Conservation (phyloP, 2,113 vertebrate species). For the Mobula hypostoma region DNA sequence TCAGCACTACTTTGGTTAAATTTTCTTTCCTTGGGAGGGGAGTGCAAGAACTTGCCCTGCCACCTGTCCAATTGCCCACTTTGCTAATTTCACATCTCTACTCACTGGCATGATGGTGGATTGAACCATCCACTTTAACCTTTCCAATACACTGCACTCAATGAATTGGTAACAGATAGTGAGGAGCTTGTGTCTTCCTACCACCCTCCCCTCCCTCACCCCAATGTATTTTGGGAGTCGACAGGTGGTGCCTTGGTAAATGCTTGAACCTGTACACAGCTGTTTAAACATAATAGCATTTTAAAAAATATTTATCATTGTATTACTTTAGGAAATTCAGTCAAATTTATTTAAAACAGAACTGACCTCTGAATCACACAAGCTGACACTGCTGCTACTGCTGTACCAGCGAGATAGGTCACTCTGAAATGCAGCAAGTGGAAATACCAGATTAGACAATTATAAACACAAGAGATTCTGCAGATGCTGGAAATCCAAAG, state of each 20-base stretch:
- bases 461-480: too few species aligned
- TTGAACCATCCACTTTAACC: background rate
- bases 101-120: background rate
- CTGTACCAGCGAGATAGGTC: background rate
- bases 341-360: background rate
- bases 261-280: background rate
- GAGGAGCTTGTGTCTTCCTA: background rate
- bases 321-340: background rate
- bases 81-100: background rate
- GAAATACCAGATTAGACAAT: background rate
- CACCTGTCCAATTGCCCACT: background rate
- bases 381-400: background rate
- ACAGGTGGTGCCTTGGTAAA: background rate
- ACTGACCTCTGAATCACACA: conserved; percentile 16
- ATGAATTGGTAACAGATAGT: too few species aligned
- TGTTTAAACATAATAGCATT: background rate
- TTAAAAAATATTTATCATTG: too few species aligned
- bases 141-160: too few species aligned
- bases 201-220: background rate
- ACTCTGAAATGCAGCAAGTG: background rate
- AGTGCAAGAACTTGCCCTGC: too few species aligned
- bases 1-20: background rate
- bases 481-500: too few species aligned
- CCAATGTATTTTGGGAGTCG: background rate
- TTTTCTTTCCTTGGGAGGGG: background rate